These are phyloP conservation scores for Lepus townsendii DNA, from an alignment of 2,797 vertebrate species.

Conservation along the genomic window DNA sequence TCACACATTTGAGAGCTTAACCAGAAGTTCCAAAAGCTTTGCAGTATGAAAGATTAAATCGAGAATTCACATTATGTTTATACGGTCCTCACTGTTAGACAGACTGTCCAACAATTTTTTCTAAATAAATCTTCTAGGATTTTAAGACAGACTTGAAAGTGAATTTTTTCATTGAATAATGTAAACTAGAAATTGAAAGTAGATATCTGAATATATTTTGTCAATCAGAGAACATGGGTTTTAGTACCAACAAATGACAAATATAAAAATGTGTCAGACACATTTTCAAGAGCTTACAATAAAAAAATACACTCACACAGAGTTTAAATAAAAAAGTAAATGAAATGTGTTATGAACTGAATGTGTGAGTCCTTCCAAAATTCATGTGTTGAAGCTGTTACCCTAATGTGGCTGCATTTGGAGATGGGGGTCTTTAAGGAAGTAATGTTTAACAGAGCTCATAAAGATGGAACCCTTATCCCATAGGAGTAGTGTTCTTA, in stretches of 20 bases:
- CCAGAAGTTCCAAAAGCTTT: background rate
- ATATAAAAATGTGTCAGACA: constrained; percentile 15
- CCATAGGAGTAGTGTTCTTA: background rate
- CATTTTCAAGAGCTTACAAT: constrained; percentile 13
- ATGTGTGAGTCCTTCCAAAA: background rate
- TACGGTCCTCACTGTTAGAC: background rate
- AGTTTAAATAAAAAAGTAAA: constrained; percentile 20
- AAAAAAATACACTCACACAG: background rate
- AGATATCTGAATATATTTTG: constrained; percentile 31
- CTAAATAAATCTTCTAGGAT: constrained; percentile 36
- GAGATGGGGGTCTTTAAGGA: background rate
- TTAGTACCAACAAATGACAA: constrained; percentile 1
- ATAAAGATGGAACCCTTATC: background rate
- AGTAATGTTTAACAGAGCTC: background rate
- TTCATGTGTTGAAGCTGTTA: background rate
- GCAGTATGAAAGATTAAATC: background rate
- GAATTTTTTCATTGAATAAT: constrained; percentile 1
- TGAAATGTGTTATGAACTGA: background rate
- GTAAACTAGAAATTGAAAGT: background rate
- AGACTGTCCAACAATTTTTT: background rate
- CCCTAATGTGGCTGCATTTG: background rate
- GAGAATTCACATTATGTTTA: background rate
- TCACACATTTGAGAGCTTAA: background rate
- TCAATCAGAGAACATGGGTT: background rate
- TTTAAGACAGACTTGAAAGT: constrained; percentile 15